Conservation (phyloP, 2,888 invertebrate species). For the Cantharis lateralis region DNA sequence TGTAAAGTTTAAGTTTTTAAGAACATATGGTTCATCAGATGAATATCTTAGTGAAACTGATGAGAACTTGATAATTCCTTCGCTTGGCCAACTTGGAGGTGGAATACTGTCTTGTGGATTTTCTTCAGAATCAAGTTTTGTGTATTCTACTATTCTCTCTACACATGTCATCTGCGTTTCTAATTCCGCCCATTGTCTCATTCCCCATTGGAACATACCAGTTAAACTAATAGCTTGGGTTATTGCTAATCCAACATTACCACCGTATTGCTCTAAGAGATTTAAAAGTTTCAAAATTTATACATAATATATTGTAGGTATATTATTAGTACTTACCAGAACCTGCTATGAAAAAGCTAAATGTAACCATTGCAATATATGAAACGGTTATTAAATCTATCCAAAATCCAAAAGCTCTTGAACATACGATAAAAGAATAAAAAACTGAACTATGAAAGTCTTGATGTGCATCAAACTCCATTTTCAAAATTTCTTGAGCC, state of each 20-base stretch:
- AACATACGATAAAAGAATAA: slow-evolving; percentile 64
- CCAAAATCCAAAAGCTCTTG: slow-evolving; percentile 74
- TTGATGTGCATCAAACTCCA: slow-evolving; percentile 63
- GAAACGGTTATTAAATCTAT: slow-evolving; percentile 71
- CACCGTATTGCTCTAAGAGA: slow-evolving; percentile 2
- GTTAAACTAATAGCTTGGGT: slow-evolving; percentile 31
- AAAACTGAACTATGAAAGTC: slow-evolving; percentile 72
- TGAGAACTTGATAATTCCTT: slow-evolving; percentile 70
- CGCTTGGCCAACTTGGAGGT: slow-evolving; percentile 68
- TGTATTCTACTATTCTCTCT: slow-evolving; percentile 52
- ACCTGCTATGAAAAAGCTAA: slow-evolving; percentile 64
- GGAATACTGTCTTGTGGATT: slow-evolving; percentile 28
- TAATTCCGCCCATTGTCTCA: slow-evolving; percentile 58
- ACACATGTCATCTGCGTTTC: slow-evolving; percentile 85
- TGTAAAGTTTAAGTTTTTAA: slow-evolving; percentile 69
- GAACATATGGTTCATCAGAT: slow-evolving; percentile 69
- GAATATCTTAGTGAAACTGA: slow-evolving; percentile 74
- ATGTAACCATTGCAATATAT: slow-evolving; percentile 68
- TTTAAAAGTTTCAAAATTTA: too few relatives aligned
- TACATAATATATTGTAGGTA: too few relatives aligned
- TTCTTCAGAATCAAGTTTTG: slow-evolving; percentile 11
- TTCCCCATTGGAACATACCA: slow-evolving; percentile 79
- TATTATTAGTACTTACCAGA: slow-evolving; percentile 26
- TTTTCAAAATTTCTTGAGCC: slow-evolving; percentile 62
- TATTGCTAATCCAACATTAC: slow-evolving; percentile 32